These are phyloP conservation scores for Macheiramphus alcinus DNA, from an alignment of 2,113 vertebrate species.

Conservation along the genomic window DNA sequence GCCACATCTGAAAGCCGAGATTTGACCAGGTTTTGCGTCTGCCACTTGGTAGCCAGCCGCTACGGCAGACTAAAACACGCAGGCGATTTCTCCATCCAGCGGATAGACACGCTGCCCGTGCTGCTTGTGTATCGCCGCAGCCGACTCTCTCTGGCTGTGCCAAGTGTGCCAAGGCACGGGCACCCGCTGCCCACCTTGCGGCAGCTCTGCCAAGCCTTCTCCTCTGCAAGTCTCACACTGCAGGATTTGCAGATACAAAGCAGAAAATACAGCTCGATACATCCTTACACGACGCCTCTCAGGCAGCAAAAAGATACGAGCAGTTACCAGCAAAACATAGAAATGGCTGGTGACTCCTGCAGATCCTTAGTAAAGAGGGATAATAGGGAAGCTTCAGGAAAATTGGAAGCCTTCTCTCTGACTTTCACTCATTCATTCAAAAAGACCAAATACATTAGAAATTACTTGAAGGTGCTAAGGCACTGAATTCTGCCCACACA, in stretches of 20 bases:
- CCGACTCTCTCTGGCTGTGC: neutral
- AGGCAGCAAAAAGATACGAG: neutral
- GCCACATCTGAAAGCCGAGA: neutral
- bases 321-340: neutral
- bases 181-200: neutral
- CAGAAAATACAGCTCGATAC: neutral
- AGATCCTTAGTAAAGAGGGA: neutral
- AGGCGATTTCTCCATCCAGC: neutral
- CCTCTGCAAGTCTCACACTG: neutral
- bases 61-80: accelerated
- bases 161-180: accelerated
- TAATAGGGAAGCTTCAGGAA: neutral
- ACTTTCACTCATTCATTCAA: neutral
- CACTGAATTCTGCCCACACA: neutral
- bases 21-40: neutral
- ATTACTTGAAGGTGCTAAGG: neutral
- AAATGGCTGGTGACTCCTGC: neutral
- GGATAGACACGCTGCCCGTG: accelerated
- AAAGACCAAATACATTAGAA: neutral
- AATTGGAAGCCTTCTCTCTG: neutral
- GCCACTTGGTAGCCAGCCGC: neutral
- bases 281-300: neutral
- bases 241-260: accelerated
- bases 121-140: accelerated
- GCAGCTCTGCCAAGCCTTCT: neutral